Conservation (phyloP, 2,888 invertebrate genomes). For the Agelastica alni region DNA sequence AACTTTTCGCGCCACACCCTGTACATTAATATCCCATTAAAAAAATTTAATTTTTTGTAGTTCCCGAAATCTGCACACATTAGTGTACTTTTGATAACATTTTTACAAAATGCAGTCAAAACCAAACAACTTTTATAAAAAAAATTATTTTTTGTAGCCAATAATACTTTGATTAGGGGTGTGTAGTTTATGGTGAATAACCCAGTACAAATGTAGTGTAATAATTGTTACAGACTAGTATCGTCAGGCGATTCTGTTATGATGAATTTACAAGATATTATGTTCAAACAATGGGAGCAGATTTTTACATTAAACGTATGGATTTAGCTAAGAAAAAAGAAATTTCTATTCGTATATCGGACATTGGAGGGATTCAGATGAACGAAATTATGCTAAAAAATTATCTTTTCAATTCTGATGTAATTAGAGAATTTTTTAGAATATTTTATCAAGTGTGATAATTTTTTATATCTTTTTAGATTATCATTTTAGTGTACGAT, state of each 20-base stretch:
- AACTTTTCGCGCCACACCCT: too few relatives aligned
- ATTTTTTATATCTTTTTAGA: slow-evolving; percentile 58
- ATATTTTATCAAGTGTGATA: background rate
- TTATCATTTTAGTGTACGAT: slow-evolving; percentile 81
- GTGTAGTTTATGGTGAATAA: too few relatives aligned
- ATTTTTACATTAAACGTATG: slow-evolving; percentile 71
- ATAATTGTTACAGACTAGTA: slow-evolving; percentile 61
- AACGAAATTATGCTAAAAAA: slow-evolving; percentile 78
- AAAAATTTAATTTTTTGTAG: too few relatives aligned
- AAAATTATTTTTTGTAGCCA: too few relatives aligned
- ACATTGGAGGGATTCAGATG: slow-evolving; percentile 80
- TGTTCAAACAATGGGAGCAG: slow-evolving; percentile 71
- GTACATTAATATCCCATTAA: too few relatives aligned
- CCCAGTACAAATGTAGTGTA: too few relatives aligned
- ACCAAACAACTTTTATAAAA: too few relatives aligned
- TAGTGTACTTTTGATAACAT: too few relatives aligned
- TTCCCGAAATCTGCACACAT: too few relatives aligned
- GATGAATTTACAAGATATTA: slow-evolving; percentile 67
- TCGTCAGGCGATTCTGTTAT: slow-evolving; percentile 68
- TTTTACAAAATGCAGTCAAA: too few relatives aligned
- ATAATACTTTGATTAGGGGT: too few relatives aligned
- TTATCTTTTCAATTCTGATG: slow-evolving; percentile 72
- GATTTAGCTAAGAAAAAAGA: slow-evolving; percentile 61
- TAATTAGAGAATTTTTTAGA: too few relatives aligned
- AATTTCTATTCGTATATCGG: slow-evolving; percentile 78